Evolutionary conservation across 2,113 vertebrate genomes (phyloP).

Genomic region (Hyaena hyaena): DNA sequence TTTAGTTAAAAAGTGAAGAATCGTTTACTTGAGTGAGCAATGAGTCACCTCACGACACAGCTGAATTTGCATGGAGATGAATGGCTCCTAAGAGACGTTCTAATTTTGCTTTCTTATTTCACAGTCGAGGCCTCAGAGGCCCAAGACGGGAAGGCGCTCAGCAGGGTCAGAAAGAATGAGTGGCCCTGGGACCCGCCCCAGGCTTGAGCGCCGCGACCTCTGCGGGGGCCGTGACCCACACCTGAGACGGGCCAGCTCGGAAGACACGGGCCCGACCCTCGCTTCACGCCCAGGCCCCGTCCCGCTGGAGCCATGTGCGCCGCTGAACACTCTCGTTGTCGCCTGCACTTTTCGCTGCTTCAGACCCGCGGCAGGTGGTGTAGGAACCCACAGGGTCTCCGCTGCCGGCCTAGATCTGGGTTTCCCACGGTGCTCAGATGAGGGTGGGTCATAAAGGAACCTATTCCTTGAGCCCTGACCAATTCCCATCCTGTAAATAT

Average conservation of each 20-base stretch:
- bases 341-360: rapidly evolving
- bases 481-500: not conserved
- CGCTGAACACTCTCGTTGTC: rapidly evolving
- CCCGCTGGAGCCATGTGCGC: rapidly evolving
- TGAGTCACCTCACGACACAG: not conserved
- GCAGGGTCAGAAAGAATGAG: not conserved
- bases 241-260: not conserved
- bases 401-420: too few relatives aligned
- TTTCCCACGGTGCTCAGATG: not conserved
- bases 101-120: not conserved
- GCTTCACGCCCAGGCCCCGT: rapidly evolving
- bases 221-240: rapidly evolving
- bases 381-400: too few relatives aligned
- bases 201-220: too few relatives aligned
- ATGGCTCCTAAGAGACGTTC: not conserved
- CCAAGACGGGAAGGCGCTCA: too few relatives aligned
- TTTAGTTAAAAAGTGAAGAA: not conserved
- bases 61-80: not conserved
- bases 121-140: not conserved
- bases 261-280: too few relatives aligned
- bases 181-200: not conserved
- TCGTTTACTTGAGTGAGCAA: not conserved
- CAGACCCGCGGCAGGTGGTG: rapidly evolving
- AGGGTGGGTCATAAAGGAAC: not conserved
- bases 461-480: not conserved